Percentiles rank a stretch among this genome's conserved stretches.
Evolutionary conservation across 2,113 vertebrate genomes (phyloP).

Genomic region (Muntiacus reevesi): DNA sequence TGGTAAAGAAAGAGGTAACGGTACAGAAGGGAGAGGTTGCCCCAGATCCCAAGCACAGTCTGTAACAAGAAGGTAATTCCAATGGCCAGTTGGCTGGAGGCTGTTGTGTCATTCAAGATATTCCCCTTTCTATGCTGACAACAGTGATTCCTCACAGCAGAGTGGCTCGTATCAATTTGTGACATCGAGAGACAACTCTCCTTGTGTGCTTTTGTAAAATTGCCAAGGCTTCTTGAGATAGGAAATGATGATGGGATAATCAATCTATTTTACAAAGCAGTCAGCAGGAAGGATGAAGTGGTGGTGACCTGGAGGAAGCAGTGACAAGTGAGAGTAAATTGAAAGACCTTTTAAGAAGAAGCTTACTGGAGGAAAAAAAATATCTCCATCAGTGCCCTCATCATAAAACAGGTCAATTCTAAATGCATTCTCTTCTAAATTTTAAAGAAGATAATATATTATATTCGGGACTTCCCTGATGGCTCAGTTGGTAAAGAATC

Average conservation of each 20-base stretch:
- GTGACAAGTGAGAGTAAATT: neutral
- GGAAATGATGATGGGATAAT: neutral
- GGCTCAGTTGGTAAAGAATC: neutral
- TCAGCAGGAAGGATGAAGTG: neutral
- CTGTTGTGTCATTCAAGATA: neutral
- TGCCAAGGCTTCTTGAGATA: neutral
- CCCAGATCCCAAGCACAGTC: neutral
- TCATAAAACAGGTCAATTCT: neutral
- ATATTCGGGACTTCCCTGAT: neutral
- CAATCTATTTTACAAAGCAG: neutral
- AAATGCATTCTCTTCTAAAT: neutral
- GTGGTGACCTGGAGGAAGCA: neutral
- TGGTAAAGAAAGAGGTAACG: neutral
- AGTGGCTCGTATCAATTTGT: neutral
- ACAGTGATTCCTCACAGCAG: neutral
- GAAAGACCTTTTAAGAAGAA: neutral
- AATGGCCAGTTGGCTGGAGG: neutral
- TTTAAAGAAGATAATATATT: neutral
- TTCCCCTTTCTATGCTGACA: neutral
- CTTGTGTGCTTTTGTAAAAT: neutral
- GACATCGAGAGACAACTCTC: neutral
- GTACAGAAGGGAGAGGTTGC: neutral
- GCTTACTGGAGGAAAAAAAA: neutral
- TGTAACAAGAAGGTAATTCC: neutral
- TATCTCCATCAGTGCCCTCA: neutral